phyloP scores from a whole-genome alignment of 2,888 invertebrate species.

The Pogonocherus hispidulus region DNA sequence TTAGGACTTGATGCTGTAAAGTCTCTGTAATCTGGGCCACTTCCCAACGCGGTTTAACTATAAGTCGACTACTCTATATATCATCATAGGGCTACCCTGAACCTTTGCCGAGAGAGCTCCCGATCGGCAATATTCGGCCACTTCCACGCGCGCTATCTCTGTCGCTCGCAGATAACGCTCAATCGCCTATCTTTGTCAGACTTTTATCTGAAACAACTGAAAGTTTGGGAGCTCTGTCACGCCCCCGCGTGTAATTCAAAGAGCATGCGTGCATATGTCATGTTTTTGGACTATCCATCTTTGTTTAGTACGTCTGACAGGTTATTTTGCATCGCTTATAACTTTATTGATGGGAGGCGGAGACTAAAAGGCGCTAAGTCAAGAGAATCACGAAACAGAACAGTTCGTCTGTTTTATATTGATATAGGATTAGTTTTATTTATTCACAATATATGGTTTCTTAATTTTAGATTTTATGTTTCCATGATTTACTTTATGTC shows the following conservation, averaged over 20 bases:
- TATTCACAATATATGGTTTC: slow-evolving; percentile 57
- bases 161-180: slow-evolving; percentile 54
- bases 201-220: slow-evolving; percentile 58
- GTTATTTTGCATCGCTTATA: slow-evolving; percentile 50
- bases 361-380: slow-evolving; percentile 67
- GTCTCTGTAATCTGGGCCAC: slow-evolving; percentile 80
- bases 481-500: slow-evolving; percentile 36
- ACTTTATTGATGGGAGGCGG: slow-evolving; percentile 65
- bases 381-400: slow-evolving; percentile 63
- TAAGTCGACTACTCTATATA: slow-evolving; percentile 83
- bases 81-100: slow-evolving; percentile 70
- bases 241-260: slow-evolving; percentile 62
- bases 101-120: slow-evolving; percentile 59
- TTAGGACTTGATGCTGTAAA: slow-evolving; percentile 70
- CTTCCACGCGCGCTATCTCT: slow-evolving; percentile 51
- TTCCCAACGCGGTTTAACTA: slow-evolving; percentile 82
- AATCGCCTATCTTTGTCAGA: slow-evolving; percentile 46
- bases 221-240: slow-evolving; percentile 58
- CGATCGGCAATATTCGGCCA: slow-evolving; percentile 61
- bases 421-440: slow-evolving; percentile 64
- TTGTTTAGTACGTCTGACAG: slow-evolving; percentile 47
- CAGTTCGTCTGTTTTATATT: slow-evolving; percentile 61
- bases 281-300: slow-evolving; percentile 53
- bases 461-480: slow-evolving; percentile 53
- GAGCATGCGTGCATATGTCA: slow-evolving; percentile 63